phyloP scores from a whole-genome alignment of 2,888 invertebrate genomes.

The Lottia gigantea region DNA sequence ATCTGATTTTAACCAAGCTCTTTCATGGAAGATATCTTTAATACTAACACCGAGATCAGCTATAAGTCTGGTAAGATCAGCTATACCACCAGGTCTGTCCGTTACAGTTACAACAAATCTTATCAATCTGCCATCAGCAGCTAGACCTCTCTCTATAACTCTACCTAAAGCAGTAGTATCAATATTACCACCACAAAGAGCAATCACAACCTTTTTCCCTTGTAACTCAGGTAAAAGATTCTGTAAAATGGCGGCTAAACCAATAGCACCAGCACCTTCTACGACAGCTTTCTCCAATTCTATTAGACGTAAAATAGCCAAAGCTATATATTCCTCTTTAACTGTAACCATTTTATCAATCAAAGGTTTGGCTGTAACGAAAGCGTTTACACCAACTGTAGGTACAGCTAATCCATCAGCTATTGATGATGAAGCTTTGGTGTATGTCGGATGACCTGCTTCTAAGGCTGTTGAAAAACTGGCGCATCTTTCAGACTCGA shows the following conservation, averaged over 20 bases:
- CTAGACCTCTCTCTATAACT: conserved; percentile 87
- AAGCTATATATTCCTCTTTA: conserved; percentile 82
- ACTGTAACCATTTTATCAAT: conserved; percentile 81
- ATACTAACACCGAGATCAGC: conserved; percentile 83
- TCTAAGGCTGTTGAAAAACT: conserved; percentile 83
- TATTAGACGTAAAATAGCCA: conserved; percentile 81
- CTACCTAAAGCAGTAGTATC: conserved; percentile 90
- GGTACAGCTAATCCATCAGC: conserved; percentile 91
- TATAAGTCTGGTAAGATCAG: conserved; percentile 83
- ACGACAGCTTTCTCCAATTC: conserved; percentile 90
- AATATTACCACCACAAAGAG: conserved; percentile 87
- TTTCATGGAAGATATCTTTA: conserved; percentile 95
- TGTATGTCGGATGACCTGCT: conserved; percentile 77
- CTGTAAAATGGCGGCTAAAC: conserved; percentile 85
- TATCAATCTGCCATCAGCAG: conserved; percentile 80
- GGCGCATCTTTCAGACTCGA: conserved; percentile 91
- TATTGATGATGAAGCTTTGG: conserved; percentile 79
- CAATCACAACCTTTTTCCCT: conserved; percentile 87
- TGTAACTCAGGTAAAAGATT: conserved; percentile 83
- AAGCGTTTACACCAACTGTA: conserved; percentile 87
- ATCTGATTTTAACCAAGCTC: conserved; percentile 92
- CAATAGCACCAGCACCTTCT: conserved; percentile 89
- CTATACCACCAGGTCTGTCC: conserved; percentile 89
- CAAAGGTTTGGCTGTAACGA: conserved; percentile 77
- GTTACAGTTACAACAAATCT: conserved; percentile 76